Base-by-base conservation (phyloP, 1,140 invertebrate genomes). In the Aphaenogaster rudis region DNA sequence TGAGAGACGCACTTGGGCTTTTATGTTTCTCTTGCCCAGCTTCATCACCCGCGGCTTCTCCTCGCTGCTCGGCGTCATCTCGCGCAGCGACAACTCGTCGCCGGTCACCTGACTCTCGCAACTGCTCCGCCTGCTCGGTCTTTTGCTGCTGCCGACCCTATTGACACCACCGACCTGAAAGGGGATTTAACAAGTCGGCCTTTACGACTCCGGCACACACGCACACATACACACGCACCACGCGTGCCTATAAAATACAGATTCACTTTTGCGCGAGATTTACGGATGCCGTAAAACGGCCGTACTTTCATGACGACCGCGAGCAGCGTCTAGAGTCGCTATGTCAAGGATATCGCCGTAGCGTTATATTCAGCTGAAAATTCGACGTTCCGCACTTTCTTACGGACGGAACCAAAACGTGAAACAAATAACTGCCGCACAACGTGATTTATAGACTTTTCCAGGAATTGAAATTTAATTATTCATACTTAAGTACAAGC, bases 21-120 rank as follows among this genome's bases (percentile, higher is more conserved):
- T 98, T 92, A 97, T 98, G 95, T 99, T 98, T 86, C 98, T 96
- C 91, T 97, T 98, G 13, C 97, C 97, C 97, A 98, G 98, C 91
- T 97, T 96, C 45, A 97, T 97, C 59, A 97, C 96, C 39, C 97
- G 95, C 0, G 97, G 97, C 89, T 97, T 97, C 88, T 96, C 96
- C 74, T 96, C 96, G 39, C 93, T 91, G 69, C 93, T 94, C 33
- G 89, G 87, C 15, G 90, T 89, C 45, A 95, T 92, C 91, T 95
- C 94, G 7, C 93, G 93, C 50, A 95, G 88, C 36, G 94, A 95
- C 86, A 94, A 92, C 45, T 93, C 92, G 74, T 95, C 94, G 8
- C 93, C 92, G 15, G 92, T 91, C 67, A 94, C 88, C 81, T 95
- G 94, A 90, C 93, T 95, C 85, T 95, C 94, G 88, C 93, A 95